phyloP scores from a whole-genome alignment of 2,113 vertebrate genomes.

The Furnarius figulus region DNA sequence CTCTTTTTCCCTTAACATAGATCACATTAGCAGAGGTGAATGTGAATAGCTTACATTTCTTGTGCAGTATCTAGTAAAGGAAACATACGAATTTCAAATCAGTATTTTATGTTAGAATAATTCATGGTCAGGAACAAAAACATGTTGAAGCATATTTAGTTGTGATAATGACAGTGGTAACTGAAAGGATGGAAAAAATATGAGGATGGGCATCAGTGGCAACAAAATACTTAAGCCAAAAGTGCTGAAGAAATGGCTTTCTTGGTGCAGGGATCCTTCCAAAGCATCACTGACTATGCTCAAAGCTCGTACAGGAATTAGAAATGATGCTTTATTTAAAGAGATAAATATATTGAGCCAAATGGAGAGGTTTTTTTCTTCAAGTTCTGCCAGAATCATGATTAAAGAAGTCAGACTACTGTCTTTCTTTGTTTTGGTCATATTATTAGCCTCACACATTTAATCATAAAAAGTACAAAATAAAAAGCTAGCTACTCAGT shows the following conservation, averaged over 20 bases:
- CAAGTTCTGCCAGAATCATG: background rate
- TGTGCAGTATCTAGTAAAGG: background rate
- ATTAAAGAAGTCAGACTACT: background rate
- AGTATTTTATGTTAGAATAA: background rate
- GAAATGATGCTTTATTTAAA: background rate
- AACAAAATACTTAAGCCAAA: background rate
- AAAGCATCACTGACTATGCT: background rate
- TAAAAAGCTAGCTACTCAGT: background rate
- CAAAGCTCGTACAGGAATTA: background rate
- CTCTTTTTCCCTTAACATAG: background rate
- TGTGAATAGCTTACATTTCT: background rate
- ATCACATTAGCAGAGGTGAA: background rate
- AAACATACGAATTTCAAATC: background rate
- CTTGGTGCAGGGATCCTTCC: background rate
- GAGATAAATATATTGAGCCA: background rate
- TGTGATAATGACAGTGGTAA: background rate
- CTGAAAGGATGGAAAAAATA: background rate
- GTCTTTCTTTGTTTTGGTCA: background rate
- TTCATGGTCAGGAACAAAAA: background rate
- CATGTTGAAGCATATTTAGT: background rate
- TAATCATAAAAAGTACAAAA: background rate
- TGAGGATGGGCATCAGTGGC: background rate
- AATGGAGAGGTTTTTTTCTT: background rate
- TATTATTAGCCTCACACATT: background rate
- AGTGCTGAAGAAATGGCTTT: background rate